A percentile compares a stretch with the other conserved stretches of the same genome.
These are phyloP conservation scores for Plebejus anna DNA, from an alignment of 2,888 invertebrate genomes.

Conservation along the genomic window DNA sequence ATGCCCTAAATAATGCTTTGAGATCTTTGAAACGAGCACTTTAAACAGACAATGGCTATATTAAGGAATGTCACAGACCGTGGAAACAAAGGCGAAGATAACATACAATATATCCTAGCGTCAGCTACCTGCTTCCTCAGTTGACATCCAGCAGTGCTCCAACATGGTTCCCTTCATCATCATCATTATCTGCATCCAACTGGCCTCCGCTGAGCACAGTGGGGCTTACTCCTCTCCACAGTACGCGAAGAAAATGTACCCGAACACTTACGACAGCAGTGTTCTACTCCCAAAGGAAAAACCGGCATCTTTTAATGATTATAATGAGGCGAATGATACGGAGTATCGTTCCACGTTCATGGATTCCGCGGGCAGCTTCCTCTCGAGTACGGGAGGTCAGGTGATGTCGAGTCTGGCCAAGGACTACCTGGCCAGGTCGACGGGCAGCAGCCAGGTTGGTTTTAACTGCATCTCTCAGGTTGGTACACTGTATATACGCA, in stretches of 20 bases:
- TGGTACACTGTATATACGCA: slow-evolving; percentile 51
- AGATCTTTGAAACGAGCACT: slow-evolving; percentile 15
- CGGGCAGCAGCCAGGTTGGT: slow-evolving; percentile 85
- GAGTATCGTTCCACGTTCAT: slow-evolving; percentile 57
- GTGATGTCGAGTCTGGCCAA: slow-evolving; percentile 81
- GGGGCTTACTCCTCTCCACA: slow-evolving; percentile 77
- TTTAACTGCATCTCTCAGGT: slow-evolving; percentile 77
- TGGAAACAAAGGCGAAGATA: slow-evolving; percentile 75
- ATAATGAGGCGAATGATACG: slow-evolving; percentile 57
- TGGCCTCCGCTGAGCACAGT: slow-evolving; percentile 58
- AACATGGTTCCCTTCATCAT: slow-evolving; percentile 58
- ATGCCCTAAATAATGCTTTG: background rate
- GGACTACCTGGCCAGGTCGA: slow-evolving; percentile 84
- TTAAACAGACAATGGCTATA: slow-evolving; percentile 64
- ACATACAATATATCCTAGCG: slow-evolving; percentile 71
- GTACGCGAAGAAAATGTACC: slow-evolving; percentile 74
- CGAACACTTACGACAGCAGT: slow-evolving; percentile 56
- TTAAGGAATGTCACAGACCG: slow-evolving; percentile 76
- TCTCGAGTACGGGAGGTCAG: slow-evolving; percentile 71
- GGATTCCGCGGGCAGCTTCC: slow-evolving; percentile 63
- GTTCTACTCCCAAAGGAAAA: slow-evolving; percentile 62
- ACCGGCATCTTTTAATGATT: slow-evolving; percentile 50
- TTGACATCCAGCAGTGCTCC: slow-evolving; percentile 41
- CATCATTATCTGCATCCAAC: slow-evolving; percentile 44
- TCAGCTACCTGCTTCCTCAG: slow-evolving; percentile 57